A percentile compares a stretch with the other conserved stretches of the same genome.
Conservation (phyloP, 2,888 invertebrate species). For the Drosophila acutilabella region DNA sequence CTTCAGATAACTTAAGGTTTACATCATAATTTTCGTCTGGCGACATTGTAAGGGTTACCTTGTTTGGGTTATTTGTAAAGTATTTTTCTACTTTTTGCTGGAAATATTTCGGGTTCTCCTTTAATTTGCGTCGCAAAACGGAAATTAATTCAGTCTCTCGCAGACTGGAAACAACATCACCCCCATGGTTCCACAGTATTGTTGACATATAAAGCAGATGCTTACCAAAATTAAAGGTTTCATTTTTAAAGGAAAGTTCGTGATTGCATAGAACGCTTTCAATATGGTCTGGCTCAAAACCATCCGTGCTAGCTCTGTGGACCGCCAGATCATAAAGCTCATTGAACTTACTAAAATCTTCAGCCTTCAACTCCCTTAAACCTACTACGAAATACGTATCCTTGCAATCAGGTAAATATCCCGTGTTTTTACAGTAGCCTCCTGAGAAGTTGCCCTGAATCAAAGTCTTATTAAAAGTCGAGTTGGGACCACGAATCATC, state of each 20-base stretch:
- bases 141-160: slow-evolving; percentile 90
- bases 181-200: too few species aligned
- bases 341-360: slow-evolving; percentile 90
- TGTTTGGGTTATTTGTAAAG: slow-evolving; percentile 92
- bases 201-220: too few species aligned
- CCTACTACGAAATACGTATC: slow-evolving; percentile 95
- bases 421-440: slow-evolving; percentile 93
- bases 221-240: slow-evolving; percentile 95
- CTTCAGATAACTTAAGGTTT: slow-evolving; percentile 88
- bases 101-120: slow-evolving; percentile 89
- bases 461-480: slow-evolving; percentile 95
- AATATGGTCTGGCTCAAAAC: slow-evolving; percentile 93
- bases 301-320: slow-evolving; percentile 89
- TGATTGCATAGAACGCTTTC: slow-evolving; percentile 94
- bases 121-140: slow-evolving; percentile 87
- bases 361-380: slow-evolving; percentile 91
- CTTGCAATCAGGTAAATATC: slow-evolving; percentile 91
- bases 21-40: slow-evolving; percentile 92
- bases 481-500: slow-evolving; percentile 94
- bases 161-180: slow-evolving; percentile 89
- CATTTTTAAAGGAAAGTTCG: slow-evolving; percentile 74
- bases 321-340: slow-evolving; percentile 91
- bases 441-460: slow-evolving; percentile 96
- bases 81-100: slow-evolving; percentile 90
- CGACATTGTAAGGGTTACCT: slow-evolving; percentile 93